Evolutionary conservation across 2,113 vertebrate species (phyloP), one percentile per base, ranked within the genome.

Genomic region (Acanthisitta chloris): DNA sequence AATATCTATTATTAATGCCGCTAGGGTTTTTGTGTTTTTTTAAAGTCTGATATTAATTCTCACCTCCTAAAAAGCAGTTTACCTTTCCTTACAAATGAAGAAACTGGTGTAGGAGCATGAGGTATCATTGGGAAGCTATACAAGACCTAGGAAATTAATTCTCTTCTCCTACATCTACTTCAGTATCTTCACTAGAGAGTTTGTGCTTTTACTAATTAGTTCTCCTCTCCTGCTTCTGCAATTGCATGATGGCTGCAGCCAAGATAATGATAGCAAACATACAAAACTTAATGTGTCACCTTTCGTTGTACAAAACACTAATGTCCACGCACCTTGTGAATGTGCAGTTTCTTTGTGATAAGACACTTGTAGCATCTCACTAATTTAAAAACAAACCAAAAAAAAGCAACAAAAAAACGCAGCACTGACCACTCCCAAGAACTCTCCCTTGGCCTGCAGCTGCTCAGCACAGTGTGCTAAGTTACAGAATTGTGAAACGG

Each of bases 291-390:
- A 25, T 3, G 2, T 54, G 49, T 73, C 28, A 10, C 40, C 38
- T 91, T 67, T 73, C 51, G 7, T 7, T 59, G 29, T 17, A 42
- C 45, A 13, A 58, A 13, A n/a, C n/a, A n/a, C n/a, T 21, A 58
- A 42, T 0, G 2, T 33, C 15, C 13, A 23, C 4, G 38, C 14
- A 26, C 33, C n/a, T 36, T 9, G 0, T 40, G 33, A 67, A 52
- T 23, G 33, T 48, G 42, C 19, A 15, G 14, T 29, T 80, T 36
- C 58, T 71, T 46, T 57, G 42, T 20, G 36, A 2, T 18, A 51
- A 51, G n/a, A 66, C 12, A 6, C 7, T 38, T 58, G 29, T 5
- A 58, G 42, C 31, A 42, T 71, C 34, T 48, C 66, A 48, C 17
- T 7, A 10, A 33, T 59, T 38, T 7, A 1, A 42, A 80, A 86